Evolutionary conservation across 1,140 invertebrate genomes (phyloP), one percentile per base, ranked within the genome.

Genomic region (Oedothorax gibbosus): DNA sequence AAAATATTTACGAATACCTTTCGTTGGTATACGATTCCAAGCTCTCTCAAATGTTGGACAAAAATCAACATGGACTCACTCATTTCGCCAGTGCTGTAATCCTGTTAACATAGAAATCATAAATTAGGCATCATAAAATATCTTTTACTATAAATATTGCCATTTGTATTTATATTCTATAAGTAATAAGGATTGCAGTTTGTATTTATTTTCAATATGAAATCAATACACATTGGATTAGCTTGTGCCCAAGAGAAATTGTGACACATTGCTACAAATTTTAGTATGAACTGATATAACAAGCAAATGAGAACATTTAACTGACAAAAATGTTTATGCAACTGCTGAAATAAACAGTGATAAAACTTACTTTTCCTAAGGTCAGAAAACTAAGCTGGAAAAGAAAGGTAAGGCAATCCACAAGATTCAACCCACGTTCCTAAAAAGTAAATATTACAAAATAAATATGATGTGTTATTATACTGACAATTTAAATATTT

Each of bases 351-450:
- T 35, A 35, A 35, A 35, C 35, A 35, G 35, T 20, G 15, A 53
- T 21, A 68, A 66, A 18, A 69, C 87, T 89, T 90, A 95, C 95
- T 91, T 97, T 97, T 76, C 98, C 98, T 49, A 99, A 92, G 0
- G 96, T 98, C 71, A 96, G 96, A 90, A 99, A 99, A 90, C 96
- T 98, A 68, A 99, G 92, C 92, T 98, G 96, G 89, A 99, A 99
- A 8, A 99, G 90, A 90, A 99, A 98, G 15, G 95, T 95, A 12
- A 99, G 91, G 90, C 96, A 99, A 89, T 98, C 96, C 0, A 96
- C 95, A 8, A 98, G 92, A 89, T 95, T 94, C 72, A 98, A 91
- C 14, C 94, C 95, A 87, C 95, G 92, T 87, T 94, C 92, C 89
- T 91, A 87, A 73, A 89, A 89, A n/a, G 78, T 64, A 86, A 72